Base-by-base conservation (phyloP, 2,888 invertebrate genomes). In the Drosophila engyochracea region DNA sequence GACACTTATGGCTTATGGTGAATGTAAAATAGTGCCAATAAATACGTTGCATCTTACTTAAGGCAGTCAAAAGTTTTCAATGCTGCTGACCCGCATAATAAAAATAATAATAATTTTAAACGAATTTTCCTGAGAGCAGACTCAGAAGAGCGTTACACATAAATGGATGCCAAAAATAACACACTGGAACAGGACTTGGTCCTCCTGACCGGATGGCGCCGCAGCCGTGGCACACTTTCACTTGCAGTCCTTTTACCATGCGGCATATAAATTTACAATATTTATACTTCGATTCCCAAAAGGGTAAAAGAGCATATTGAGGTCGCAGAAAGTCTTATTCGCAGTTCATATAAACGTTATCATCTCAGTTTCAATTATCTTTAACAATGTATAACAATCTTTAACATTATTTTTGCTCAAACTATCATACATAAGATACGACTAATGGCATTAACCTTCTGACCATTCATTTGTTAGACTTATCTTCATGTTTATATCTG, bases 71-170 rank as follows among this genome's bases (percentile, higher is more conserved):
- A 74, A 75, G 44, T 67, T 68, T 57, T 22, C 33, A 44, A 58
- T 67, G n/a, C 63, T 9, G 47, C 55, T 87, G 83, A 82, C 76
- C 82, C 69, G 83, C 59, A 79, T 83, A 67, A 66, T 82, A 70
- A 66, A 63, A 60, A 60, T 25, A 55, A 31, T 33, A 52, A 52
- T 79, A 70, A 59, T 71, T 68, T 68, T 41, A 41, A 37, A 31
- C 39, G 37, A 37, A 64, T 74, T 76, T 76, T 31, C 33, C 74
- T 53, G 52, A 49, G 28, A 28, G 12, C 4, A 25, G 25, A 47
- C 47, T 16, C 25, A 4, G 30, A 30, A 54, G 54, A 72, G 35
- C 64, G 61, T 66, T 75, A 19, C 44, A 35, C 53, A 60, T 68
- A 76, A 81, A 80, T 72, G 66, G 72, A 81, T 67, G 72, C 70